These are phyloP conservation scores for Acanthosepion lycidas DNA, from an alignment of 2,888 invertebrate genomes.

Conservation along the genomic window DNA sequence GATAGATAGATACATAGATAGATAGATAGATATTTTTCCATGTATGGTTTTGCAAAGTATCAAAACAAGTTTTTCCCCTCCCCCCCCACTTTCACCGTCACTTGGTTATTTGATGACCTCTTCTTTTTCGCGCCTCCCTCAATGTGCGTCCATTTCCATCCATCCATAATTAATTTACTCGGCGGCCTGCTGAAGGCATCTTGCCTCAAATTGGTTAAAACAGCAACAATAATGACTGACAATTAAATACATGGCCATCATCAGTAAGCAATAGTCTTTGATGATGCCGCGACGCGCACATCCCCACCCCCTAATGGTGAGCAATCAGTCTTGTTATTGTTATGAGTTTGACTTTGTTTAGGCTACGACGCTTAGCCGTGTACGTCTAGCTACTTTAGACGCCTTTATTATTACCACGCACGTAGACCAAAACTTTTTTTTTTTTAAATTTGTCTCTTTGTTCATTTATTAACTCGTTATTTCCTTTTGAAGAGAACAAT, in stretches of 20 bases:
- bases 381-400: neutral
- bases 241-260: neutral
- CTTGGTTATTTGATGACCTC: no score
- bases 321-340: neutral
- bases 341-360: neutral
- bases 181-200: neutral
- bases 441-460: no score
- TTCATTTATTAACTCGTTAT: no score
- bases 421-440: no score
- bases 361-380: neutral
- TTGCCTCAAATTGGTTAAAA: neutral
- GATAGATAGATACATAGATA: neutral
- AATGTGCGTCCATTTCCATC: neutral
- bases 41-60: neutral
- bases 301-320: neutral
- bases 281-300: neutral
- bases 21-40: neutral
- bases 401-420: no score
- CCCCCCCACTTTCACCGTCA: no score
- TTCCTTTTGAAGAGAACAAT: no score
- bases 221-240: neutral
- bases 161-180: neutral
- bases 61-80: no score
- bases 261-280: neutral
- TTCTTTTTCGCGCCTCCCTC: neutral